phyloP scores from a whole-genome alignment of 1,140 invertebrate genomes.

The Eupeodes corollae region DNA sequence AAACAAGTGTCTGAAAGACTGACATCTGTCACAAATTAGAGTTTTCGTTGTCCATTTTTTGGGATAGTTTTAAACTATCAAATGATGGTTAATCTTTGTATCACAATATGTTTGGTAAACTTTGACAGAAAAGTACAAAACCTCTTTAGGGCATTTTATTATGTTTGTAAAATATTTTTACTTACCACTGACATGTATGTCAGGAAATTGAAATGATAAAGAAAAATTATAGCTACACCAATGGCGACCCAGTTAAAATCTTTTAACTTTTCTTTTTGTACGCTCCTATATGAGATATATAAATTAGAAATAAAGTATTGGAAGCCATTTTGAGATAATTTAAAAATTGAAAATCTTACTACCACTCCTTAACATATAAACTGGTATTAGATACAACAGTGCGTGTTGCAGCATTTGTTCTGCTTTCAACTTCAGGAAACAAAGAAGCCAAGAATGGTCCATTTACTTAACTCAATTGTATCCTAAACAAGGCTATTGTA shows the following conservation, averaged over 20 bases:
- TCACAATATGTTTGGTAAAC: too few relatives aligned
- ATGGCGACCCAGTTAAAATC: constrained; percentile 79
- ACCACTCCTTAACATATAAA: constrained; percentile 83
- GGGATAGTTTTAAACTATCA: too few relatives aligned
- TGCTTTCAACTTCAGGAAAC: constrained; percentile 85
- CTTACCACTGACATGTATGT: constrained; percentile 76
- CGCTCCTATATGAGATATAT: constrained; percentile 52
- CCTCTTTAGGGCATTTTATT: too few relatives aligned
- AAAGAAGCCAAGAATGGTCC: constrained; percentile 79
- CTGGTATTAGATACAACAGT: constrained; percentile 84
- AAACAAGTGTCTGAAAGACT: too few relatives aligned
- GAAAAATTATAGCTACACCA: constrained; percentile 66
- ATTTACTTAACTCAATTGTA: constrained; percentile 83
- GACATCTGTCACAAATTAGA: too few relatives aligned
- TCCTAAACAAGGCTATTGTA: constrained; percentile 71
- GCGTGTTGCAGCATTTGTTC: constrained; percentile 81
- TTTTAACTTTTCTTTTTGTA: constrained; percentile 66
- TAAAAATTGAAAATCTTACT: too few relatives aligned
- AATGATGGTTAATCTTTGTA: too few relatives aligned
- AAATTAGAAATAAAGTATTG: background rate
- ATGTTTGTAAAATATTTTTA: constrained; percentile 17
- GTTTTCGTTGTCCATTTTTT: too few relatives aligned
- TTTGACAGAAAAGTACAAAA: too few relatives aligned
- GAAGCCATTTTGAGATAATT: too few relatives aligned
- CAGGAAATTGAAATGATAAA: constrained; percentile 80